Evolutionary conservation across 2,797 vertebrate genomes (phyloP), one percentile per base, ranked within the genome.

Genomic region (Pseudochaenichthys georgianus): DNA sequence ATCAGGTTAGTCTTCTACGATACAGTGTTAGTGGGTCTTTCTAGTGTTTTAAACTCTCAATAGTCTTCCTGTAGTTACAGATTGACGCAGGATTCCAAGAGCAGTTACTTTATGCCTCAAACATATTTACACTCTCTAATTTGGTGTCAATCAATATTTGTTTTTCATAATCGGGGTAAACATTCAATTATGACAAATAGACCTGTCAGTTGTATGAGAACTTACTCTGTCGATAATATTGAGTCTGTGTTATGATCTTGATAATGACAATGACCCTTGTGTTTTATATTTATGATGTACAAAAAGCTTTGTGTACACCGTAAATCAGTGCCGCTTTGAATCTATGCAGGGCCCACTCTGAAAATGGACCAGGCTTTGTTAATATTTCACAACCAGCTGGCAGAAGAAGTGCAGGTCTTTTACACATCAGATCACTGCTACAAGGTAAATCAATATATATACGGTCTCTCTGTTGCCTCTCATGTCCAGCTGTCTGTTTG

Each of bases 321-420:
- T 86, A 78, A 82, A 83, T 80, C 64, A 61, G 28, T 52, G 19
- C 38, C 78, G 42, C 48, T 63, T 52, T 82, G 8, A 74, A 58
- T 83, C 41, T 12, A 12, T 80, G 55, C 83, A 95, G 94, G 70
- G 13, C 23, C 15, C 2, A 7, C 53, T 64, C 75, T 96, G 72
- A 94, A 91, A 85, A 89, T 95, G 88, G 95, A 96, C 80, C 90
- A 96, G 85, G 95, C 95, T 34, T 83, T 95, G 81, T 55, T 96
- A 63, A 94, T 88, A 1, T 88, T 96, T 76, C 88, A 89, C 54
- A 96, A 93, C 87, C 77, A 89, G 62, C 89, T 96, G 73, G 77
- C 64, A n/a, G 80, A 89, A 64, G 82, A 84, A 11, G 75, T 96
- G 34, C 76, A 75, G 45, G 75, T 94, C 69, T 69, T 84, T 70